phyloP scores from a whole-genome alignment of 2,888 invertebrate genomes.

The Furcula furcula region DNA sequence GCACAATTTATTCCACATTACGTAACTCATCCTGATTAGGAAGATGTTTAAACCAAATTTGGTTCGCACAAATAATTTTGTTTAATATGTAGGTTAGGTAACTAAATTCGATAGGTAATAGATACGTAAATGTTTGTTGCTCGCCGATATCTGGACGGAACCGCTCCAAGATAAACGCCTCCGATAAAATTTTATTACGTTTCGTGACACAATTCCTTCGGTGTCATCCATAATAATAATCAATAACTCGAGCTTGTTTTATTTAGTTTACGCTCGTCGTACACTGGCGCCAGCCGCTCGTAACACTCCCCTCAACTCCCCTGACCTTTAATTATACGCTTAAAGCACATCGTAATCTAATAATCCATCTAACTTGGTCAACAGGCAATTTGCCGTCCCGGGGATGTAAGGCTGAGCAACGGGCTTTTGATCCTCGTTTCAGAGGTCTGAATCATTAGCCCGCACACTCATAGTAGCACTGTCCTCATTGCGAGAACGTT shows the following conservation, averaged over 20 bases:
- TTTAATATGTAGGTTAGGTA: slow-evolving; percentile 24
- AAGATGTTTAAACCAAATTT: not conserved
- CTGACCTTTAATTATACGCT: slow-evolving; percentile 39
- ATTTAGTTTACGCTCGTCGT: slow-evolving; percentile 7
- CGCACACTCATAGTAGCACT: slow-evolving; percentile 64
- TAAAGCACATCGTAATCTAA: slow-evolving; percentile 33
- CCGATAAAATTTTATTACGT: slow-evolving; percentile 59
- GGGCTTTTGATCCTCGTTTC: slow-evolving; percentile 50
- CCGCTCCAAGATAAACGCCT: slow-evolving; percentile 43
- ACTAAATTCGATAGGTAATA: slow-evolving; percentile 29
- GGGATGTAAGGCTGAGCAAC: slow-evolving; percentile 59
- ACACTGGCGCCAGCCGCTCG: slow-evolving; percentile 1
- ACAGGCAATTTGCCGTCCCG: slow-evolving; percentile 32
- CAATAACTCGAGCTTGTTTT: slow-evolving; percentile 32
- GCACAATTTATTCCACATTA: not conserved
- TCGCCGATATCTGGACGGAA: slow-evolving; percentile 33
- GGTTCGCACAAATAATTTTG: not conserved
- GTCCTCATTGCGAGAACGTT: slow-evolving; percentile 60
- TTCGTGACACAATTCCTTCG: slow-evolving; percentile 53
- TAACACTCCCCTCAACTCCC: slow-evolving; percentile 30
- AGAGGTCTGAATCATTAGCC: slow-evolving; percentile 62
- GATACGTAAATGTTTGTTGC: slow-evolving; percentile 29
- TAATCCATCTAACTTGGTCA: slow-evolving; percentile 42
- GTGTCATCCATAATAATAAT: slow-evolving; percentile 35
- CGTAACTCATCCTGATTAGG: not conserved